Evolutionary conservation across 2,113 vertebrate species (phyloP).

Genomic region (Sardina pilchardus): DNA sequence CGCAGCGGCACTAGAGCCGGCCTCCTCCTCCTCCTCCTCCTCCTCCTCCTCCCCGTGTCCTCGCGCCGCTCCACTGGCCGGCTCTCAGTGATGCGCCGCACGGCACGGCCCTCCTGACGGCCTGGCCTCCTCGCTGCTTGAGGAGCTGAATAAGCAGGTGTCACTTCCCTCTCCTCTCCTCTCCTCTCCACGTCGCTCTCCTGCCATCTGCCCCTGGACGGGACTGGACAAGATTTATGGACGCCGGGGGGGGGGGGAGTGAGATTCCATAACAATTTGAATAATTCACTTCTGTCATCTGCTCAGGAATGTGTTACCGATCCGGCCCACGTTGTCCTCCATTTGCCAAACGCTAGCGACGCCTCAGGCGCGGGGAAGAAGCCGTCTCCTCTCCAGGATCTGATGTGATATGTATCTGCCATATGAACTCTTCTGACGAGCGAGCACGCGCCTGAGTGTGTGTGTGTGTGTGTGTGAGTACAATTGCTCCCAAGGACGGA

Average conservation of each 20-base stretch:
- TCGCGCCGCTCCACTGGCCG: not conserved
- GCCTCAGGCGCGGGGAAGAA: conserved; percentile 21
- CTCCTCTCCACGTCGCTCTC: conserved; percentile 42
- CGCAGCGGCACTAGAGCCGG: no score
- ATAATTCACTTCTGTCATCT: conserved; percentile 61
- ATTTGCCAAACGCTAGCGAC: not conserved
- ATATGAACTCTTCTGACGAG: conserved; percentile 24
- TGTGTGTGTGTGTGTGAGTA: not conserved
- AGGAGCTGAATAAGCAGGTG: conserved; percentile 39
- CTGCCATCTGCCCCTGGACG: conserved; percentile 41
- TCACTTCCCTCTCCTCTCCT: conserved; percentile 30
- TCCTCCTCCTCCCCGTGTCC: not conserved
- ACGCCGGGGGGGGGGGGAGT: conserved; percentile 40
- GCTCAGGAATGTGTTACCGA: conserved; percentile 39
- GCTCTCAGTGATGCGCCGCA: not conserved
- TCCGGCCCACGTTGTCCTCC: conserved; percentile 23
- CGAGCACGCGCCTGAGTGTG: no score
- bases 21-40: not conserved
- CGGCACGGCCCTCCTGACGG: not conserved
- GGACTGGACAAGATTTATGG: conserved; percentile 54
- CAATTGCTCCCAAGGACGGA: not conserved
- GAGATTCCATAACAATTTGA: conserved; percentile 58
- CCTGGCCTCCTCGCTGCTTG: conserved; percentile 1
- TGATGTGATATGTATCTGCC: conserved; percentile 32
- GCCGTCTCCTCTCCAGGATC: not conserved